Base-by-base conservation (phyloP, 2,113 vertebrate genomes). In the Cisticola juncidis region DNA sequence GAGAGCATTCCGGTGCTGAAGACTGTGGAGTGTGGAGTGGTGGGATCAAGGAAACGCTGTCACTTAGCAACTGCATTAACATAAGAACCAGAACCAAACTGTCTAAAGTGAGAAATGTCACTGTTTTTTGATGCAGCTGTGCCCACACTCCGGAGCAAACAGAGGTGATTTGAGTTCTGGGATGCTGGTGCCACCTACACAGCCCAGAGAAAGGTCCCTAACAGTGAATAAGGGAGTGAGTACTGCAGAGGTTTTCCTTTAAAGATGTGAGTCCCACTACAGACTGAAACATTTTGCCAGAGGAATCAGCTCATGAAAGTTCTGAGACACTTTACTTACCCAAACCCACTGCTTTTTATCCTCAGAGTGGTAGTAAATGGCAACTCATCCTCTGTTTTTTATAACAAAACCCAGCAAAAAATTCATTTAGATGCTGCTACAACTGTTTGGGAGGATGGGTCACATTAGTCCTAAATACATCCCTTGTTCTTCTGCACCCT, bases 21-120 rank as follows among this genome's bases (percentile, higher is more conserved):
- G 24, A 86, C 60, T 9, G 26, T 0, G 0, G 58, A 86, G 64
- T 9, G 26, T 0, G 0, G 58, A 58, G 51, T 0, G 0, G 21
- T n/a, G 51, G 57, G 57, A 94, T 40, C 26, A 19, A 61, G 57
- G 69, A 89, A 87, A 51, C 28, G 73, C 65, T 58, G 58, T 73
- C 88, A 92, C 35, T 66, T 62, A 73, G 51, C 57, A 88, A 86
- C 82, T 58, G 83, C 71, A 9, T 38, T 57, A 70, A 74, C 83
- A 88, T 33, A 86, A 69, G 81, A 61, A 53, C 60, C 80, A 31
- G 51, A 86, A 74, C 25, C 28, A 50, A 74, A 78, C 65, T 48
- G 38, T 20, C 44, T 14, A 9, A 65, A 80, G 54, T 25, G 33
- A 88, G 53, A 65, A 70, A 57, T 81, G 28, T 28, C 81, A 45